A percentile compares a stretch with the other conserved stretches of the same genome.
Evolutionary conservation across 2,797 vertebrate genomes (phyloP).

Genomic region (Fratercula arctica): DNA sequence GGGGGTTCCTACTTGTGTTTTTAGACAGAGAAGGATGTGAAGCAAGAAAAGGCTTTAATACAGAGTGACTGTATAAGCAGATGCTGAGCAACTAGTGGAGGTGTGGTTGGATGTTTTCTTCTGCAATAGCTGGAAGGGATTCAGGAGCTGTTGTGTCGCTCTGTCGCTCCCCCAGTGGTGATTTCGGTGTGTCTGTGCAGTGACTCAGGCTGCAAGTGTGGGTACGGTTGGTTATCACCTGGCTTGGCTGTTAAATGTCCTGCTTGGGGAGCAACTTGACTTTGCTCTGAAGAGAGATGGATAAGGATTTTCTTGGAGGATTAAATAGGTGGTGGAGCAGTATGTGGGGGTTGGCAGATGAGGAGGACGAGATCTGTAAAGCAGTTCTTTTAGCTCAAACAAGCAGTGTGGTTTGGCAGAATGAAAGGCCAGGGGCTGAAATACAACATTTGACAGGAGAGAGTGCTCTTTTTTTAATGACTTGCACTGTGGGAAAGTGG

Average conservation of each 20-base stretch:
- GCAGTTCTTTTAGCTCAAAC: background rate
- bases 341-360: background rate
- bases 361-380: background rate
- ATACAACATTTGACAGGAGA: background rate
- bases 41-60: background rate
- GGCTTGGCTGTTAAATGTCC: background rate
- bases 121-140: background rate
- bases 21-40: background rate
- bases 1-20: background rate
- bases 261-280: background rate
- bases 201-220: background rate
- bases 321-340: background rate
- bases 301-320: background rate
- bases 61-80: background rate
- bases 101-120: background rate
- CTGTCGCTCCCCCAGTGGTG: background rate
- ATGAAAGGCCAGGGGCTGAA: background rate
- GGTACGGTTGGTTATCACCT: background rate
- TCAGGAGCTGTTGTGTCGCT: background rate
- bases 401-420: background rate
- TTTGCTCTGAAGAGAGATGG: background rate
- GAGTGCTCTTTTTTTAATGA: background rate
- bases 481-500: background rate
- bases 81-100: background rate
- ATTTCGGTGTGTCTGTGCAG: background rate